phyloP scores from a whole-genome alignment of 2,797 vertebrate genomes.

The Lophotriccus pileatus region DNA sequence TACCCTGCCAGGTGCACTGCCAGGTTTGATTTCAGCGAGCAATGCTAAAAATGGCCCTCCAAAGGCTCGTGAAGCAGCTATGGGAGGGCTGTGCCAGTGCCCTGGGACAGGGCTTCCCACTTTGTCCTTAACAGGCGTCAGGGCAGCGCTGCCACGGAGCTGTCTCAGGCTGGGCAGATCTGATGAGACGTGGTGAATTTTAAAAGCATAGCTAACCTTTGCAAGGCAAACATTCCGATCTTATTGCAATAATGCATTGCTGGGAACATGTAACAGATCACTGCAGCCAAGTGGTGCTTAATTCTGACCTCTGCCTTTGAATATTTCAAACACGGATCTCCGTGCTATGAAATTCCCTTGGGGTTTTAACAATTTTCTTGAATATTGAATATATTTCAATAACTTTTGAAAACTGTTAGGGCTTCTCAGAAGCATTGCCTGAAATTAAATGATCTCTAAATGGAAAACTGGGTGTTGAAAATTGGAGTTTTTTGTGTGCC shows the following conservation, averaged over 20 bases:
- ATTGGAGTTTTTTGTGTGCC: background rate
- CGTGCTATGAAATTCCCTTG: fast-evolving
- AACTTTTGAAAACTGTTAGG: background rate
- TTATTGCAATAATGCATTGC: background rate
- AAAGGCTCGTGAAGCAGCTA: background rate
- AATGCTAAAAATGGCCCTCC: background rate
- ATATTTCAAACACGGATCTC: background rate
- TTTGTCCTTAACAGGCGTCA: fast-evolving
- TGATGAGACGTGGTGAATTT: background rate
- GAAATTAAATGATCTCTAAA: background rate
- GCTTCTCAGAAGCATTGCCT: background rate
- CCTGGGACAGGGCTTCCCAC: background rate
- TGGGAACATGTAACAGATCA: background rate
- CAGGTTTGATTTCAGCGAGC: background rate
- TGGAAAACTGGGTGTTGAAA: background rate
- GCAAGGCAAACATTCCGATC: background rate
- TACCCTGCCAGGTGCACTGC: background rate
- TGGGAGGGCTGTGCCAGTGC: background rate
- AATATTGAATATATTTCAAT: background rate
- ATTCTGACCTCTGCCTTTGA: background rate
- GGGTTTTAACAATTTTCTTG: background rate
- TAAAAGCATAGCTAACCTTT: background rate
- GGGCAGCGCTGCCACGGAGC: fast-evolving
- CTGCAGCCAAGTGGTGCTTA: background rate
- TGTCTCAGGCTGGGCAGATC: background rate